Conservation (phyloP, 2,888 invertebrate species). For the Drosophila atripex region DNA sequence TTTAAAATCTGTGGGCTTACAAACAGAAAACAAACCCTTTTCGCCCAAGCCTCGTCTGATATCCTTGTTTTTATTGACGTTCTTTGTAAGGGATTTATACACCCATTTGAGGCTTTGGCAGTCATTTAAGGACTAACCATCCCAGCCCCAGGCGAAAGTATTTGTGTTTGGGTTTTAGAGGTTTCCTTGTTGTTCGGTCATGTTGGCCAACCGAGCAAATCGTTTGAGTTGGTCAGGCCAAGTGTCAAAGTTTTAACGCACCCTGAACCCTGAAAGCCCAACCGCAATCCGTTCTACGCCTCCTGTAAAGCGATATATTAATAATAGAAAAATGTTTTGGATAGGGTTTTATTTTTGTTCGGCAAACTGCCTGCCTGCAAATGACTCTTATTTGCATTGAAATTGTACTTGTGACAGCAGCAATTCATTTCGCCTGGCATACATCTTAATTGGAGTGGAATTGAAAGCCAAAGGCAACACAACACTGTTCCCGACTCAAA, state of each 20-base stretch:
- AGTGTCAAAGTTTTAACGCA: constrained; percentile 71
- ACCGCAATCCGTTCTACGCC: constrained; percentile 1
- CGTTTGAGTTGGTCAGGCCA: constrained; percentile 74
- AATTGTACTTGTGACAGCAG: constrained; percentile 23
- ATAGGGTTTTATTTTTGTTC: neutral
- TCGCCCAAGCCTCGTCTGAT: constrained; percentile 4
- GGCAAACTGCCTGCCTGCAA: constrained; percentile 17
- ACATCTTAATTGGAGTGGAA: constrained; percentile 59
- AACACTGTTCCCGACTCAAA: constrained; percentile 10
- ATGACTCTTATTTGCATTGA: constrained; percentile 42
- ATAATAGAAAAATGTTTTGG: constrained; percentile 41
- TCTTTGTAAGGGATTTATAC: constrained; percentile 40
- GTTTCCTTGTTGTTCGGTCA: constrained; percentile 42
- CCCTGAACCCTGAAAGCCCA: constrained; percentile 21
- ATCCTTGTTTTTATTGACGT: constrained; percentile 39
- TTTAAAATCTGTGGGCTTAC: constrained; percentile 56
- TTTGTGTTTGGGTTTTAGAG: constrained; percentile 67
- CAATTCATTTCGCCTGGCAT: constrained; percentile 43
- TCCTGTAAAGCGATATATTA: constrained; percentile 24
- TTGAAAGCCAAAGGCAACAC: constrained; percentile 49
- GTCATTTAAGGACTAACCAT: constrained; percentile 62
- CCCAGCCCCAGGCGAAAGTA: constrained; percentile 41
- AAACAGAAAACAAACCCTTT: constrained; percentile 56
- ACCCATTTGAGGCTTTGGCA: constrained; percentile 52
- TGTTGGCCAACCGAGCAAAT: constrained; percentile 71